Evolutionary conservation across 2,888 invertebrate species (phyloP), one percentile per base, ranked within the genome.

Genomic region (Plusia festucae): DNA sequence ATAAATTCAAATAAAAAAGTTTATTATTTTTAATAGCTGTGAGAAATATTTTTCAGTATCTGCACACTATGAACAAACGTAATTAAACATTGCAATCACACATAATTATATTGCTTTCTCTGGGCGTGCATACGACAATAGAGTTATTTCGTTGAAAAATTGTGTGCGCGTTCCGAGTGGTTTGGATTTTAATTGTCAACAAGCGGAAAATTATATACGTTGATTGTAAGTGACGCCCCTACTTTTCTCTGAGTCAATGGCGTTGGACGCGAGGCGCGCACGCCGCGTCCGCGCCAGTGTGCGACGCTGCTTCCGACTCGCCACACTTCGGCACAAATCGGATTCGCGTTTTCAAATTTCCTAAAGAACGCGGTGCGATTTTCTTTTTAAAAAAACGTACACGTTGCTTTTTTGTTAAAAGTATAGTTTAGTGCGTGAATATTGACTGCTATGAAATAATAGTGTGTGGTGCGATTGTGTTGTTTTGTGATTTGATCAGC

Each of bases 171-270:
- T 82, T 82, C 81, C 76, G 69, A 77, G 74, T 70, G 73, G 78
- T 86, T 74, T 69, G 77, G 83, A 85, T 88, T 82, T 86, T 85
- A 87, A 89, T 89, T 90, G 84, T 86, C 84, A 91, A 88, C 85
- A 83, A 88, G 89, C 89, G 90, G 90, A 91, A 91, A 93, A 93
- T 92, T 85, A 88, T 85, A 81, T 79, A 76, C 81, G 81, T 81
- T 84, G 73, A 83, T 80, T 85, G 80, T 82, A 83, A 61, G 89
- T 89, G 91, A 88, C 91, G 90, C 90, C 94, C 94, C 94, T 93
- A 91, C 89, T 91, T 89, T 91, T 90, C 91, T 88, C 89, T 89
- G 91, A 88, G 70, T 90, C 89, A 90, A 84, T 86, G 87, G 85
- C 80, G 75, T 83, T 77, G 81, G 76, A 65, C 68, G 79, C 70